phyloP scores from a whole-genome alignment of 2,888 invertebrate genomes.

The Cyrtodaria siliqua region DNA sequence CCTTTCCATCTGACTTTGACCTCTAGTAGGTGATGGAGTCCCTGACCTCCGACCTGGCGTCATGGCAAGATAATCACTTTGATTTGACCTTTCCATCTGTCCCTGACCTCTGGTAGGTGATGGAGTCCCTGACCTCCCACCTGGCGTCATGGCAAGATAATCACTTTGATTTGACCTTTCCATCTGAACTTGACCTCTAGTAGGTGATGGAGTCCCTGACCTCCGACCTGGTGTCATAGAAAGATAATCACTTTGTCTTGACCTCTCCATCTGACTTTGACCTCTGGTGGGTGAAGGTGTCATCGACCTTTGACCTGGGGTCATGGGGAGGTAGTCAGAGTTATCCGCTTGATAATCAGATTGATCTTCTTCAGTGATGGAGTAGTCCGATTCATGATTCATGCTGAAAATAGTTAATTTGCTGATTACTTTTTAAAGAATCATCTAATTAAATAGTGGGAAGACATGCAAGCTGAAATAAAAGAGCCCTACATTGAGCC shows the following conservation, averaged over 20 bases:
- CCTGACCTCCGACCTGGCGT: slow-evolving; percentile 34
- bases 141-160: slow-evolving; percentile 69
- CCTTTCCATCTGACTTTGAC: slow-evolving; percentile 24
- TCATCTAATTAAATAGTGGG: no score
- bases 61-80: slow-evolving; percentile 73
- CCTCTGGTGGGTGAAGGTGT: slow-evolving; percentile 61
- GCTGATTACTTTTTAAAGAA: no score
- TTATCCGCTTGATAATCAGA: neutral
- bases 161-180: slow-evolving; percentile 22
- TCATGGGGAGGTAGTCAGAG: slow-evolving; percentile 70
- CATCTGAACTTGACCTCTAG: slow-evolving; percentile 37
- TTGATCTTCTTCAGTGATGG: slow-evolving; percentile 52
- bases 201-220: slow-evolving; percentile 63
- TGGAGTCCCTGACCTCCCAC: slow-evolving; percentile 53
- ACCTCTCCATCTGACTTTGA: slow-evolving; percentile 21
- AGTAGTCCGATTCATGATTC: neutral
- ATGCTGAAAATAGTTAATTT: no score
- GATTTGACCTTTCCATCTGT: slow-evolving; percentile 8
- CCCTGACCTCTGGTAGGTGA: slow-evolving; percentile 55
- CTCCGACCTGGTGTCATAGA: slow-evolving; percentile 59
- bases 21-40: slow-evolving; percentile 61
- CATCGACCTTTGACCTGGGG: slow-evolving; percentile 36
- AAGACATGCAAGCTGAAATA: no score
- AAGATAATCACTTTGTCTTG: slow-evolving; percentile 63
- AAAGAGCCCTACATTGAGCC: no score